These are phyloP conservation scores for Conistra vaccinii DNA, from an alignment of 2,888 invertebrate species.

Conservation along the genomic window DNA sequence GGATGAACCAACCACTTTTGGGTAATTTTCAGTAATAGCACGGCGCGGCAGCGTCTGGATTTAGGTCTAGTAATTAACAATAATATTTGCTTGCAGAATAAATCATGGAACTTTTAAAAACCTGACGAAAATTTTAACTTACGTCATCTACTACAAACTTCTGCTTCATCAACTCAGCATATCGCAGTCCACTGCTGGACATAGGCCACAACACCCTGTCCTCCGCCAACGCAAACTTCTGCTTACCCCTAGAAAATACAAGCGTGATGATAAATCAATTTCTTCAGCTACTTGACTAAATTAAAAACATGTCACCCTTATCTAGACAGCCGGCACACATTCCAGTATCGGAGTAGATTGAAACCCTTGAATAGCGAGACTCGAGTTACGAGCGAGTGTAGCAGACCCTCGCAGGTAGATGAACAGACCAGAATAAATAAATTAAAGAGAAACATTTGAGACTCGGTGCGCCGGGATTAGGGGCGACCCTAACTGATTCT, in stretches of 20 bases:
- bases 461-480: neutral
- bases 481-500: neutral
- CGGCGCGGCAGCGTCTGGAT: neutral
- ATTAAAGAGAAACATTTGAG: constrained; percentile 17
- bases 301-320: neutral
- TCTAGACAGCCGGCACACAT: neutral
- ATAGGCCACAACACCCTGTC: too few relatives aligned
- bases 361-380: neutral
- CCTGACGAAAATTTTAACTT: too few relatives aligned
- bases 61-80: neutral
- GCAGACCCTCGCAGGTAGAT: constrained; percentile 3
- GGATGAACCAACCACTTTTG: neutral
- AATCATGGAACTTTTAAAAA: too few relatives aligned
- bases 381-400: neutral
- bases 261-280: neutral
- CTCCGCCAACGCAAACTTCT: too few relatives aligned
- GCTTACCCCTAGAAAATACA: neutral
- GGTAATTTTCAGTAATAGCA: neutral
- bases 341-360: neutral
- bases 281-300: constrained; percentile 2
- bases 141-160: too few relatives aligned
- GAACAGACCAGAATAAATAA: neutral
- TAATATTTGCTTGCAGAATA: too few relatives aligned
- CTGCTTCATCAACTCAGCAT: too few relatives aligned
- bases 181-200: too few relatives aligned